phyloP scores from a whole-genome alignment of 1,140 invertebrate genomes.

The Cydia pomonella region DNA sequence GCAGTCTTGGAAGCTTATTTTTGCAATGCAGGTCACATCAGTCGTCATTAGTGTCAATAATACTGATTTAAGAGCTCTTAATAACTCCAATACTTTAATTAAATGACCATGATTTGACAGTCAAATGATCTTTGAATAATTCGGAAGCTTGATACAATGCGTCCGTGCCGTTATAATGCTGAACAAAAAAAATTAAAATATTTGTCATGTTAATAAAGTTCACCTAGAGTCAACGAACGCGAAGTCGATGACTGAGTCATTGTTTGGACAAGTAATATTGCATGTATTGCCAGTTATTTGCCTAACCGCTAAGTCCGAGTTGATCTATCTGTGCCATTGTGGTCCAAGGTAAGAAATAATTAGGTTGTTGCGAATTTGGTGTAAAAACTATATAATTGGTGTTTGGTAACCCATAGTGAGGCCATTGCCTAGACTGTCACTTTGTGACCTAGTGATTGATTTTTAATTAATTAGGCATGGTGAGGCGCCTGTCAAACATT shows the following conservation, averaged over 20 bases:
- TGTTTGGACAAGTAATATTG: slow-evolving; percentile 65
- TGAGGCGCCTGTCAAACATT: neutral
- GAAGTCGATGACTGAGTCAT: slow-evolving; percentile 52
- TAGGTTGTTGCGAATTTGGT: slow-evolving; percentile 30
- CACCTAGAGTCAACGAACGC: slow-evolving; percentile 20
- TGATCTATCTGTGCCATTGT: slow-evolving; percentile 23
- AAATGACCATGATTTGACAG: slow-evolving; percentile 8
- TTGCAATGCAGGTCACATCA: neutral
- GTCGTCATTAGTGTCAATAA: neutral
- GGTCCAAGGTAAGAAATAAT: slow-evolving; percentile 30
- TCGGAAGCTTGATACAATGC: slow-evolving; percentile 22
- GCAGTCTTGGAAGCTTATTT: neutral
- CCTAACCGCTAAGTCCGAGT: slow-evolving; percentile 45
- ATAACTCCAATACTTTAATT: slow-evolving; percentile 11
- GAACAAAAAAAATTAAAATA: slow-evolving; percentile 23
- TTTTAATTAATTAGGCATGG: neutral
- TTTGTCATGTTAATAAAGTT: slow-evolving; percentile 28
- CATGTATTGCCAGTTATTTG: slow-evolving; percentile 57
- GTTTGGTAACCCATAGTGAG: slow-evolving; percentile 28
- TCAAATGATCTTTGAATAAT: slow-evolving; percentile 10
- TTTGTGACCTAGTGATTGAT: slow-evolving; percentile 1
- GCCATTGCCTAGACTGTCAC: slow-evolving; percentile 21
- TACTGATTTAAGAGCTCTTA: neutral
- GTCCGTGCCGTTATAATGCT: slow-evolving; percentile 17
- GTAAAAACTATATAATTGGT: slow-evolving; percentile 29